Evolutionary conservation across 2,888 invertebrate genomes (phyloP).

Genomic region (Eupithecia inturbata): DNA sequence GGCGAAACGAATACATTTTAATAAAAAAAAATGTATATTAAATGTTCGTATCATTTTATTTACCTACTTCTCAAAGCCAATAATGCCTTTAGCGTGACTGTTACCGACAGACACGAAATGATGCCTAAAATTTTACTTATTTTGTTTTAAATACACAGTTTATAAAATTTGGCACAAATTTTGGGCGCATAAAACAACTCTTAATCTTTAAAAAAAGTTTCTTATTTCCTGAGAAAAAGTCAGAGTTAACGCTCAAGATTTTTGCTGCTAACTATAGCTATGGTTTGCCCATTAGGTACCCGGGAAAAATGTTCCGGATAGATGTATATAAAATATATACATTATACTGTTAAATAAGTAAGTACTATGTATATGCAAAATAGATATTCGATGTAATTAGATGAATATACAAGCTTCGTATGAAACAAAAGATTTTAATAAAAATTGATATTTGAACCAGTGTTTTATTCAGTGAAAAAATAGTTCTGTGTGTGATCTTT

Average conservation of each 20-base stretch:
- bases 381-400: conserved; percentile 80
- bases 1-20: not conserved
- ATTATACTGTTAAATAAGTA: conserved; percentile 44
- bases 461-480: conserved; percentile 29
- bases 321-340: conserved; percentile 33
- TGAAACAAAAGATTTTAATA: conserved; percentile 80
- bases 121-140: conserved; percentile 42
- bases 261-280: conserved; percentile 21
- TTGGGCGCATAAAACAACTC: not conserved
- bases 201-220: not conserved
- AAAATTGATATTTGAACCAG: conserved; percentile 75
- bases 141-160: conserved; percentile 26
- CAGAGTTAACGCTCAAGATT: conserved; percentile 1
- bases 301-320: conserved; percentile 28
- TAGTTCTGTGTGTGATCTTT: not conserved
- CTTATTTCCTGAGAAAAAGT: not conserved
- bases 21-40: not conserved
- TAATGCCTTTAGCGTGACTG: conserved; percentile 45
- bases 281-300: conserved; percentile 6
- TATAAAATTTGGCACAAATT: not conserved
- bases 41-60: not conserved
- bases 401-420: conserved; percentile 82
- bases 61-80: conserved; percentile 36
- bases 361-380: conserved; percentile 66
- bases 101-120: conserved; percentile 30